These are phyloP conservation scores for Elephantulus edwardii DNA, from an alignment of 2,113 vertebrate species.

Conservation along the genomic window DNA sequence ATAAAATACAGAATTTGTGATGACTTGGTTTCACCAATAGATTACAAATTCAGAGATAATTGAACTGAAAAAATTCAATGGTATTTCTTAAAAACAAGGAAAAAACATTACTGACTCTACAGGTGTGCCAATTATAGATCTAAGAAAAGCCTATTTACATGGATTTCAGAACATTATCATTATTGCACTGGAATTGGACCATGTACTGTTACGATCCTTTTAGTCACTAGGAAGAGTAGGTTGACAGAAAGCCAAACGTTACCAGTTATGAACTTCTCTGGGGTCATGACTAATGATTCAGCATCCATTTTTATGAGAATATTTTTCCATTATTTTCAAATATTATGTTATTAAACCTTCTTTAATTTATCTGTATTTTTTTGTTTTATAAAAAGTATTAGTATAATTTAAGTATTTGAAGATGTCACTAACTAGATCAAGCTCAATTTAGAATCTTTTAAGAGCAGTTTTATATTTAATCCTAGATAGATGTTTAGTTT, in stretches of 20 bases:
- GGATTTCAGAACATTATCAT: neutral
- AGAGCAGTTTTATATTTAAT: neutral
- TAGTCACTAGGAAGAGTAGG: neutral
- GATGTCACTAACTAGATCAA: neutral
- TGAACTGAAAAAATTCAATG: neutral
- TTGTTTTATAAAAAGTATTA: neutral
- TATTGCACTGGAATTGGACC: neutral
- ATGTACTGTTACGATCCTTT: neutral
- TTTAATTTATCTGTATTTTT: neutral
- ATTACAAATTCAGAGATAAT: neutral
- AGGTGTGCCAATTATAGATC: neutral
- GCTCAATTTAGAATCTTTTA: neutral
- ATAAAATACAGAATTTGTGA: slow-evolving; percentile 1
- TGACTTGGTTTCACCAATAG: neutral
- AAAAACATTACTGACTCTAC: neutral
- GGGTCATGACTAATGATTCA: neutral
- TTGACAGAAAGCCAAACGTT: neutral
- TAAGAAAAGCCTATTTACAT: neutral
- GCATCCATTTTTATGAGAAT: neutral
- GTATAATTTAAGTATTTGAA: neutral
- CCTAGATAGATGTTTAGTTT: no score
- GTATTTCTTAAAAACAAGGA: slow-evolving; percentile 8
- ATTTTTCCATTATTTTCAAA: neutral
- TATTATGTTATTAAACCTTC: neutral
- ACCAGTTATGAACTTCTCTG: neutral